Evolutionary conservation across 2,888 invertebrate genomes (phyloP).

Genomic region (Epistrophe grossulariae): DNA sequence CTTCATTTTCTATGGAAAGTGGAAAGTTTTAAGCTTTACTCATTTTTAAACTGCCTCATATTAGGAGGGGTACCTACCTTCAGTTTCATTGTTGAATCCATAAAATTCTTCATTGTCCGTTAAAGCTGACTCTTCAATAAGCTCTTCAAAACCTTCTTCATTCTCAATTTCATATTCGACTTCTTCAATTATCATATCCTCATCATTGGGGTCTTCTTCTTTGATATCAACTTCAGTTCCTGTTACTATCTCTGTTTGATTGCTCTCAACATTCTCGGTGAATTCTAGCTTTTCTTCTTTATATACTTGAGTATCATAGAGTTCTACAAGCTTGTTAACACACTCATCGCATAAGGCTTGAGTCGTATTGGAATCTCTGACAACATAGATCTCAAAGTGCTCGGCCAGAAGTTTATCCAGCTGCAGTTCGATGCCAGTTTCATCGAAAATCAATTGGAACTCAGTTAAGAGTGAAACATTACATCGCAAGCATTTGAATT

Average conservation of each 20-base stretch:
- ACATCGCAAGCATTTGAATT: slow-evolving; percentile 78
- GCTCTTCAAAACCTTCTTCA: neutral
- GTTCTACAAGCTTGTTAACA: slow-evolving; percentile 79
- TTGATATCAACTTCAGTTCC: neutral
- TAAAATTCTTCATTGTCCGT: slow-evolving; percentile 27
- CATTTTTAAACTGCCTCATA: neutral
- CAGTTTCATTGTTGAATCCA: slow-evolving; percentile 16
- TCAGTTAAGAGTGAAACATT: slow-evolving; percentile 46
- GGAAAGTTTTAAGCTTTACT: neutral
- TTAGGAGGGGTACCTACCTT: neutral
- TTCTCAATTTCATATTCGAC: neutral
- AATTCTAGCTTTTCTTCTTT: slow-evolving; percentile 58
- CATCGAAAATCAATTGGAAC: slow-evolving; percentile 81
- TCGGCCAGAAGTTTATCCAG: slow-evolving; percentile 78
- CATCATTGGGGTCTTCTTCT: neutral
- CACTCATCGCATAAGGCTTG: slow-evolving; percentile 80
- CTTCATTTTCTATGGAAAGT: neutral
- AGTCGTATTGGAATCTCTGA: slow-evolving; percentile 41
- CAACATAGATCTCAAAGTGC: slow-evolving; percentile 78
- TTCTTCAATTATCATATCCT: neutral
- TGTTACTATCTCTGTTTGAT: neutral
- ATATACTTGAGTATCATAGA: slow-evolving; percentile 79
- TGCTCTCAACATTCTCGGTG: neutral
- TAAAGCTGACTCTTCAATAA: neutral
- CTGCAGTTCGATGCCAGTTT: slow-evolving; percentile 80